A percentile compares a stretch with the other conserved stretches of the same genome.
Evolutionary conservation across 2,797 vertebrate genomes (phyloP).

Genomic region (Acropternis orthonyx): DNA sequence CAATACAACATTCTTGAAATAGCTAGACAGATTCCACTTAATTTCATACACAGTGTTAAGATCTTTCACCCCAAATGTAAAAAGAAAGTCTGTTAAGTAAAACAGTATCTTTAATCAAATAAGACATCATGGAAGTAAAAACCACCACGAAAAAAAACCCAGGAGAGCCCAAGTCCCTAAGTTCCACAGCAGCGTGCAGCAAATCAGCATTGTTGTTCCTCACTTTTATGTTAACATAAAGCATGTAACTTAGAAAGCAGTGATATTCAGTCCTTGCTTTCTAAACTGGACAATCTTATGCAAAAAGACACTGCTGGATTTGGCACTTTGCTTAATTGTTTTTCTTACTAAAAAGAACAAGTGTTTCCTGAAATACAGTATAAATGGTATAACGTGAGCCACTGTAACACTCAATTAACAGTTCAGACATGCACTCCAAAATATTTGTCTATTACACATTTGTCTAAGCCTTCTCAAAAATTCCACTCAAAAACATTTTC

Average conservation of each 20-base stretch:
- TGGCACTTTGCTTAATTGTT: conserved; percentile 68
- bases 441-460: not conserved
- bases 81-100: conserved; percentile 4
- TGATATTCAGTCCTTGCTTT: conserved; percentile 18
- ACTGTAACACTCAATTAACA: not conserved
- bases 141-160: not conserved
- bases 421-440: conserved; percentile 23
- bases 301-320: conserved; percentile 59
- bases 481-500: conserved; percentile 20
- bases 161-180: not conserved
- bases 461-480: conserved; percentile 19
- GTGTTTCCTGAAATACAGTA: conserved; percentile 31
- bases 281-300: conserved; percentile 27
- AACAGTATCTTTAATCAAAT: conserved; percentile 18
- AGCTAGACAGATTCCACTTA: conserved; percentile 7
- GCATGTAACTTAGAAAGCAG: not conserved
- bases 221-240: not conserved
- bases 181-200: conserved; percentile 19
- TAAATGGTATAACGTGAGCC: not conserved
- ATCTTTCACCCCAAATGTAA: conserved; percentile 30
- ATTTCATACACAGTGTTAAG: conserved; percentile 43
- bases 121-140: conserved; percentile 32
- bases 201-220: conserved; percentile 3
- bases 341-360: conserved; percentile 24
- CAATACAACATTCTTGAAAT: conserved; percentile 16